phyloP scores from a whole-genome alignment of 2,797 vertebrate genomes.

The Toxotes lorentzi region DNA sequence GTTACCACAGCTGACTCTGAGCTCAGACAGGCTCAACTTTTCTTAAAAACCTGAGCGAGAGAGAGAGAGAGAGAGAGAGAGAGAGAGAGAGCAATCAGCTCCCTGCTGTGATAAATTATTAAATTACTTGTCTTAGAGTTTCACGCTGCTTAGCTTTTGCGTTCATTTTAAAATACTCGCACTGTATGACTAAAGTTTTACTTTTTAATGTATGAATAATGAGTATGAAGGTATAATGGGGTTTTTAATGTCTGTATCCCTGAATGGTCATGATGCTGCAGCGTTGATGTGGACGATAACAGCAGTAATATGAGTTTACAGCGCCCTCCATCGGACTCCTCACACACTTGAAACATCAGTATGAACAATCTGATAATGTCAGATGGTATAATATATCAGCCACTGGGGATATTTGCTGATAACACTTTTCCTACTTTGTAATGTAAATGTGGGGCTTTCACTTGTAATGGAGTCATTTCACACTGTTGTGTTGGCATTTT shows the following conservation, averaged over 20 bases:
- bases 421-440: no score
- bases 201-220: no score
- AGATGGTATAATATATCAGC: no score
- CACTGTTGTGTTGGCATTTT: no score
- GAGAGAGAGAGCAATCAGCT: slow-evolving; percentile 62
- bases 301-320: background rate
- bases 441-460: no score
- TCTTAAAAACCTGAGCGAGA: slow-evolving; percentile 23
- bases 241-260: background rate
- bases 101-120: slow-evolving; percentile 50
- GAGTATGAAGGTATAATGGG: no score
- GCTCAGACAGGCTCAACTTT: slow-evolving; percentile 54
- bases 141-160: background rate
- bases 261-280: slow-evolving; percentile 36
- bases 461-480: no score
- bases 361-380: no score
- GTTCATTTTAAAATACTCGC: background rate
- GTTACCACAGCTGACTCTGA: slow-evolving; percentile 28
- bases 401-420: no score
- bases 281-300: background rate
- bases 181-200: background rate
- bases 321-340: slow-evolving; percentile 48
- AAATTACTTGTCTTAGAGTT: slow-evolving; percentile 20
- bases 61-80: slow-evolving; percentile 20
- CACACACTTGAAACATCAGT: no score